Percentiles rank a stretch among this genome's conserved stretches.
These are phyloP conservation scores for Paraescarpia echinospica DNA, from an alignment of 1,140 invertebrate genomes.

Conservation along the genomic window DNA sequence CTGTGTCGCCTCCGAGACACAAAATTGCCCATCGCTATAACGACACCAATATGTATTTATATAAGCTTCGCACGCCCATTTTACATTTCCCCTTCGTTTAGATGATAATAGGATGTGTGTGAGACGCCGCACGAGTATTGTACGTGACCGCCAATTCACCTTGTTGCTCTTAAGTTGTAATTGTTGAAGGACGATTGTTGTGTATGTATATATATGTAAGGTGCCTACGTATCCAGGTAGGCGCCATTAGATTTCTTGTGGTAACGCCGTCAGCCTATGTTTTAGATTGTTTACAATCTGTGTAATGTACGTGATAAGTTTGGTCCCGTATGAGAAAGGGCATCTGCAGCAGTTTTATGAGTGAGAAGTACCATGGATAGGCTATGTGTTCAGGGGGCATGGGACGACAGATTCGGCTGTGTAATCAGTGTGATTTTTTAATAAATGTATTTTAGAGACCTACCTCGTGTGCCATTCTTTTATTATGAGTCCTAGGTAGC, in stretches of 20 bases:
- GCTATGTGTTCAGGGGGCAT: neutral
- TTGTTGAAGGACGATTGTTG: neutral
- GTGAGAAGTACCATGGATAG: neutral
- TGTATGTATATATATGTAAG: neutral
- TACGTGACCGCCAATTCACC: neutral
- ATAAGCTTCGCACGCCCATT: neutral
- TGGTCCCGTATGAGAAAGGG: neutral
- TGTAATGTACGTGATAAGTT: neutral
- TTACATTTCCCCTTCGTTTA: neutral
- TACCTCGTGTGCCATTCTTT: neutral
- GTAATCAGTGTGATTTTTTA: constrained; percentile 6
- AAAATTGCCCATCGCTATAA: neutral
- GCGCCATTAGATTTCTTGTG: neutral
- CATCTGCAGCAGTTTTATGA: neutral
- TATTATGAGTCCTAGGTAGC: neutral
- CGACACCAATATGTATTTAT: neutral
- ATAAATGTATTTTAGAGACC: constrained; percentile 6
- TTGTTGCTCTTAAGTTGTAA: neutral
- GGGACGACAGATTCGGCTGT: neutral
- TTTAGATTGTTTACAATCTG: neutral
- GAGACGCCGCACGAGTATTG: neutral
- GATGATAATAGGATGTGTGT: neutral
- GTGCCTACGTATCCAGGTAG: neutral
- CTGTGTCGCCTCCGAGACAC: neutral
- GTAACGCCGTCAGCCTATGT: neutral